phyloP scores from a whole-genome alignment of 1,140 invertebrate species.

The fruit fly (Drosophila melanogaster) region DNA sequence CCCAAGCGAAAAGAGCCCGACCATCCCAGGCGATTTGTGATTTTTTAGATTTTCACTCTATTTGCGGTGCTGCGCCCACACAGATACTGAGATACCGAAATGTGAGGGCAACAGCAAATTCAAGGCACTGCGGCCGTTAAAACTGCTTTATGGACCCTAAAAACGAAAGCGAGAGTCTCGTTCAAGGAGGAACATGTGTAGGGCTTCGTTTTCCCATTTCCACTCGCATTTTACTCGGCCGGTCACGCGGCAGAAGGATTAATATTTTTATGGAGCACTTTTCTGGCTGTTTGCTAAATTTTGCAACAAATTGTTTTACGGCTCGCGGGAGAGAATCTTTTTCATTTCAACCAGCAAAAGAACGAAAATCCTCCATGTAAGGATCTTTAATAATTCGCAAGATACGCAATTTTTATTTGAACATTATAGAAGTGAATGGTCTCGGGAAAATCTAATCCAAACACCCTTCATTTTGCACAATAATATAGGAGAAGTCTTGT shows the following conservation, averaged over 20 bases:
- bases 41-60: constrained; percentile 80
- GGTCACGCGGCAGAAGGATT: constrained; percentile 62
- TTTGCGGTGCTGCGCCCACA: constrained; percentile 62
- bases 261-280: constrained; percentile 74
- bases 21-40: constrained; percentile 35
- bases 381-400: not conserved
- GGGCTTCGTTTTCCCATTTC: constrained; percentile 30
- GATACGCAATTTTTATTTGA: not conserved
- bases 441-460: too few species aligned
- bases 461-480: too few species aligned
- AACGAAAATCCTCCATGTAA: not conserved
- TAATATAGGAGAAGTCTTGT: too few species aligned
- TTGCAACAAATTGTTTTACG: constrained; percentile 80
- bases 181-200: constrained; percentile 60
- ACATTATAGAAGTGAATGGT: too few species aligned
- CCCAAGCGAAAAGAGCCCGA: not conserved
- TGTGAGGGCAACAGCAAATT: constrained; percentile 15
- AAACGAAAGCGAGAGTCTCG: constrained; percentile 75
- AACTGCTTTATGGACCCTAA: constrained; percentile 76
- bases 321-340: constrained; percentile 1
- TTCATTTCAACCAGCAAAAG: not conserved
- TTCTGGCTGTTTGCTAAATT: constrained; percentile 69
- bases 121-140: constrained; percentile 59
- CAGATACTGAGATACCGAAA: constrained; percentile 9
- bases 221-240: constrained; percentile 21